Evolutionary conservation across 2,113 vertebrate species (phyloP), one percentile per base, ranked within the genome.

Genomic region (Camelus bactrianus): DNA sequence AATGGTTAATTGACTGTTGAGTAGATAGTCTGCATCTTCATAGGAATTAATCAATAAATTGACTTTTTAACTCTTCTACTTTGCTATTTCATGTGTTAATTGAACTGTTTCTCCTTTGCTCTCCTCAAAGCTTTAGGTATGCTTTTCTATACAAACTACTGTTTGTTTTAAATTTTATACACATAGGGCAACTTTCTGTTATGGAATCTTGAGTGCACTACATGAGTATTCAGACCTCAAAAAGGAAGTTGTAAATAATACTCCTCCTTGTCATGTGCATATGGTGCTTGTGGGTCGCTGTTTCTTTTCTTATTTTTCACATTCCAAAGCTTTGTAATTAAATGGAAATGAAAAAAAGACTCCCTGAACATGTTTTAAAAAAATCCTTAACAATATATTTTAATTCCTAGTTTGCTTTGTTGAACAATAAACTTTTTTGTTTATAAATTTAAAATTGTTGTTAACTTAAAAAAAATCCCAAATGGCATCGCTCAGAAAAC

Each of bases 31-130:
- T 0, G 32, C 60, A 73, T 92, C 56, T 52, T 97, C 95, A 30
- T 46, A 83, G 73, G 60, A 86, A 93, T 87, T 50, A 93, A 98
- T 97, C 97, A 91, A 95, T 95, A 86, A 77, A 95, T 26, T 96
- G 97, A 97, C 80, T 75, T 97, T 72, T 96, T 90, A 93, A 46
- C 54, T 52, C n/a, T 67, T 89, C 62, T 81, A n/a, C 35, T 67
- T 88, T 93, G 85, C 28, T 97, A 88, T 95, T 94, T 15, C 65
- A 14, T 76, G 35, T 46, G 52, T 87, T 95, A 38, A 83, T 98
- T 95, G 84, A 77, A 64, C 20, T 56, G 0, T 30, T 82, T 87
- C 50, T 88, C 58, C 32, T 64, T 94, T n/a, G 79, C 70, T 65
- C 94, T 64, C 75, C 32, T 2, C 9, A 62, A 85, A 91, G 24